Evolutionary conservation across 2,113 vertebrate species (phyloP).

Genomic region (Semnornis frantzii): DNA sequence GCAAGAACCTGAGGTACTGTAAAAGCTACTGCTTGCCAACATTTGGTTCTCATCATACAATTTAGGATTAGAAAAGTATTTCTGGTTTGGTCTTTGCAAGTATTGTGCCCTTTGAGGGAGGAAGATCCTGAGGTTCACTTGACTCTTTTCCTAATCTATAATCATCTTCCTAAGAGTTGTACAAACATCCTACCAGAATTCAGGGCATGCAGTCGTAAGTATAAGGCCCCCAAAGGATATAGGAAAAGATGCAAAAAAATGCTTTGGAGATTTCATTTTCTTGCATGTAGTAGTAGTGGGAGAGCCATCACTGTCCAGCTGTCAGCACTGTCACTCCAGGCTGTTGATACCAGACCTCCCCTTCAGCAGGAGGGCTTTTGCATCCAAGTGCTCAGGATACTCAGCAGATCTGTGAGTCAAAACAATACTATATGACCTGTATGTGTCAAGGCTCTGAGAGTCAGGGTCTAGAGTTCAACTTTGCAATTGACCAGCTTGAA

Average conservation of each 20-base stretch:
- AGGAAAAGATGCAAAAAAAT: not conserved
- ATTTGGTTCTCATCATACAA: not conserved
- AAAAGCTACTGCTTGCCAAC: not conserved
- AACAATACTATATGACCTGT: accelerated
- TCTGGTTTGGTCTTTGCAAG: not conserved
- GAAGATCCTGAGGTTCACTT: not conserved
- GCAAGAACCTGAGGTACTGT: slow-evolving; percentile 84
- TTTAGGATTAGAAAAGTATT: not conserved
- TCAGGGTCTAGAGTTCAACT: not conserved
- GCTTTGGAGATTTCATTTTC: not conserved
- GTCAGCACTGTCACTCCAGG: not conserved
- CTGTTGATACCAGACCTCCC: too few species aligned
- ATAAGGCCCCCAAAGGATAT: not conserved
- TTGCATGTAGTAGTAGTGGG: not conserved
- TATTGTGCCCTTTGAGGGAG: not conserved
- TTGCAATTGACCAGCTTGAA: not conserved
- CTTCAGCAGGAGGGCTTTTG: not conserved
- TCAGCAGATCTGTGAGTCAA: not conserved
- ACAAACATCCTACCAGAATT: not conserved
- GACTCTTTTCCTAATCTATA: not conserved
- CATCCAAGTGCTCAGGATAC: accelerated
- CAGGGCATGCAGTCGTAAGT: not conserved
- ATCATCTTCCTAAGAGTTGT: not conserved
- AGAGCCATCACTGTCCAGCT: not conserved
- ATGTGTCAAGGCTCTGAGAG: not conserved